phyloP scores from a whole-genome alignment of 2,888 invertebrate species.

The Clepsis dumicolana region DNA sequence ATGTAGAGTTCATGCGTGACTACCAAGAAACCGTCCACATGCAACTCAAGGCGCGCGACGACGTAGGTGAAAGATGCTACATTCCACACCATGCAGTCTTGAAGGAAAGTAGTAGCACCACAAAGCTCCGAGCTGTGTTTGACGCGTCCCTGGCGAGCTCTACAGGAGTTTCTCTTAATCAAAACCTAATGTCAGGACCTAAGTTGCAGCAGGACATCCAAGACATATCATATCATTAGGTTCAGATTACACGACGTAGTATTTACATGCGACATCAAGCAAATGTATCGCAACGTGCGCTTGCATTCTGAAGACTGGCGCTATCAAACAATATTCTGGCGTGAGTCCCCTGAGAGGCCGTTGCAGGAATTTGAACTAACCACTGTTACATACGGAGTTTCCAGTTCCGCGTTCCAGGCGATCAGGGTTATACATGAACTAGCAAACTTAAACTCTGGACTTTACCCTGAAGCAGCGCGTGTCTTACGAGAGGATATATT shows the following conservation, averaged over 20 bases:
- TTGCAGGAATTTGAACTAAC: slow-evolving; percentile 46
- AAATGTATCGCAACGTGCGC: slow-evolving; percentile 48
- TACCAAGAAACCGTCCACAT: slow-evolving; percentile 28
- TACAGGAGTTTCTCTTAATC: slow-evolving; percentile 41
- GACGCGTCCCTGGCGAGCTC: slow-evolving; percentile 16
- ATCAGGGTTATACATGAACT: slow-evolving; percentile 39
- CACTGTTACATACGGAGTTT: slow-evolving; percentile 48
- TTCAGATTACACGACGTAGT: slow-evolving; percentile 46
- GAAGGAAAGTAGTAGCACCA: slow-evolving; percentile 25
- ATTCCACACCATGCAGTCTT: slow-evolving; percentile 34
- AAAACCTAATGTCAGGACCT: slow-evolving; percentile 45
- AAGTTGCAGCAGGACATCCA: slow-evolving; percentile 47
- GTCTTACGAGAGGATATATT: slow-evolving; percentile 37
- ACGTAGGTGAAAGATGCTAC: neutral
- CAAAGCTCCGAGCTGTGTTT: slow-evolving; percentile 31
- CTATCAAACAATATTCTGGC: slow-evolving; percentile 49
- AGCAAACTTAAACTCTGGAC: slow-evolving; percentile 3
- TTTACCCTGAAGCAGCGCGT: slow-evolving; percentile 26
- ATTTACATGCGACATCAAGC: slow-evolving; percentile 49
- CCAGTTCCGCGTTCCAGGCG: slow-evolving; percentile 43
- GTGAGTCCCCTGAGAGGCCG: slow-evolving; percentile 44
- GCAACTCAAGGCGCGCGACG: neutral
- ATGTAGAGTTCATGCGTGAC: slow-evolving; percentile 26
- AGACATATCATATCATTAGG: slow-evolving; percentile 46
- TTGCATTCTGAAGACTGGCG: slow-evolving; percentile 43